phyloP scores from a whole-genome alignment of 2,888 invertebrate species.

The Apotomis turbidana region DNA sequence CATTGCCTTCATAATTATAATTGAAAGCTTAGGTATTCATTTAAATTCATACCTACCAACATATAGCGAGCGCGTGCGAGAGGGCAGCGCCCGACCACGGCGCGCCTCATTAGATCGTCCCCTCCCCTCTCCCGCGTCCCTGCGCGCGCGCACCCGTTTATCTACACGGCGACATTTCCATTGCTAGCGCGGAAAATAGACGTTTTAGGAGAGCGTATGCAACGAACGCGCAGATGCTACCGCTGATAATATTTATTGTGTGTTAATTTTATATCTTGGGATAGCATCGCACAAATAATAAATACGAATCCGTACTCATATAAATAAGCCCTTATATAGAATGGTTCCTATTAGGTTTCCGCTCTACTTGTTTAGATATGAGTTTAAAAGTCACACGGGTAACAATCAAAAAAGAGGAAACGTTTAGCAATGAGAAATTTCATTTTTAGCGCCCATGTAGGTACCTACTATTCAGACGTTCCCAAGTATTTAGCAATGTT shows the following conservation, averaged over 20 bases:
- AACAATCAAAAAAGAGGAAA: neutral
- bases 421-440: neutral
- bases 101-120: constrained; percentile 72
- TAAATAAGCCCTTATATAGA: neutral
- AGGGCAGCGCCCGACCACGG: constrained; percentile 70
- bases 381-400: constrained; percentile 1
- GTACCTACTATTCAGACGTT: constrained; percentile 6
- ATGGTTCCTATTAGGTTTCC: neutral
- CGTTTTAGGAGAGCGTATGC: constrained; percentile 72
- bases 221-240: constrained; percentile 67
- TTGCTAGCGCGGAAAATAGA: constrained; percentile 75
- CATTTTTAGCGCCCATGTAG: neutral
- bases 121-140: constrained; percentile 43
- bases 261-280: constrained; percentile 62
- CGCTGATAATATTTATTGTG: constrained; percentile 73
- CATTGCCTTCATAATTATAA: constrained; percentile 50
- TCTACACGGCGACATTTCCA: constrained; percentile 75
- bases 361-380: neutral
- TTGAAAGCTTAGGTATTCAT: constrained; percentile 66
- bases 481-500: constrained; percentile 8
- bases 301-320: constrained; percentile 1
- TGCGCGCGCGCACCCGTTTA: constrained; percentile 72
- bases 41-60: constrained; percentile 66
- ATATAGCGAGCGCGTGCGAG: constrained; percentile 67
- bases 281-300: constrained; percentile 26